These are phyloP conservation scores for Homarus americanus DNA, from an alignment of 1,140 invertebrate genomes.

Conservation along the genomic window DNA sequence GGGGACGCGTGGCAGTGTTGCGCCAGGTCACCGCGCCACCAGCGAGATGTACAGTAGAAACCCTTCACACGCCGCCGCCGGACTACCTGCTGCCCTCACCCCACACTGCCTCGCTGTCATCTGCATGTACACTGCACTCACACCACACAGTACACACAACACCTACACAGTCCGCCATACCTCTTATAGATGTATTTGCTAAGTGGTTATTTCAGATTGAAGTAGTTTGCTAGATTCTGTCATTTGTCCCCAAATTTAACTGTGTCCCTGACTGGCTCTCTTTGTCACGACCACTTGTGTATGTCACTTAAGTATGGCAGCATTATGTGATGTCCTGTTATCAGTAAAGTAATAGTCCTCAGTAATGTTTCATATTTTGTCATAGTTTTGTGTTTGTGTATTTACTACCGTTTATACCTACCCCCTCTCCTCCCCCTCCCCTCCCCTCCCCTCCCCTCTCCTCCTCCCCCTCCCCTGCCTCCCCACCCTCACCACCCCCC, in stretches of 20 bases:
- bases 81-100: conserved; percentile 56
- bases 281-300: neutral
- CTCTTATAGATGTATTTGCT: neutral
- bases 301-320: neutral
- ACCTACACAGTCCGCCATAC: conserved; percentile 13
- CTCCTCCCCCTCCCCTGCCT: neutral
- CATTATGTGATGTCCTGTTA: neutral
- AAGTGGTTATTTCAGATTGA: neutral
- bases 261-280: too few species aligned
- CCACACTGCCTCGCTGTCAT: conserved; percentile 8
- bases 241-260: neutral
- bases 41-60: conserved; percentile 75
- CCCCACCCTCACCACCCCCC: too few species aligned
- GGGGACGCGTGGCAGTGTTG: conserved; percentile 66
- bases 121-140: conserved; percentile 13
- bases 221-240: neutral
- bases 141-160: conserved; percentile 9
- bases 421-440: neutral
- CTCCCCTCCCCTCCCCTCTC: neutral
- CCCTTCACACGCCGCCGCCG: conserved; percentile 47
- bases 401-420: too few species aligned
- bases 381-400: neutral
- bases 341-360: neutral
- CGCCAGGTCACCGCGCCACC: conserved; percentile 73
- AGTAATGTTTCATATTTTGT: neutral